These are phyloP conservation scores for Chaetoderma sp. DNA, from an alignment of 2,888 invertebrate species.

Conservation along the genomic window DNA sequence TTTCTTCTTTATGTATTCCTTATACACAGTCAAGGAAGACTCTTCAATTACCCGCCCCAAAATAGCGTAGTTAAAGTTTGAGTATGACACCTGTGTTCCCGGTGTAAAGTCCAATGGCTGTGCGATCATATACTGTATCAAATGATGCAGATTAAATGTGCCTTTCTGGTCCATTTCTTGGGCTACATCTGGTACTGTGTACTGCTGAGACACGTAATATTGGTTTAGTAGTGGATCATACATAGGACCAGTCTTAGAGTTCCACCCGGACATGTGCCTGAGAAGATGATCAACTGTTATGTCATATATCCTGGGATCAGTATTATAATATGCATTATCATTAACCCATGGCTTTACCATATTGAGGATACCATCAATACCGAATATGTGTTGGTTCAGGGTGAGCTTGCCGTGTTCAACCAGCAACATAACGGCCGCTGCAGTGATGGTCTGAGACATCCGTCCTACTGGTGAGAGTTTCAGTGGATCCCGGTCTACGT, in stretches of 20 bases:
- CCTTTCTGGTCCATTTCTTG: constrained; percentile 50
- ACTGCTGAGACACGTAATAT: constrained; percentile 43
- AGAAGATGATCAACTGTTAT: constrained; percentile 61
- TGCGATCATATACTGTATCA: constrained; percentile 56
- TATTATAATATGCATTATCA: neutral
- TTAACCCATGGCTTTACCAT: constrained; percentile 41
- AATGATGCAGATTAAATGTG: constrained; percentile 34
- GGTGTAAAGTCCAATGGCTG: constrained; percentile 52
- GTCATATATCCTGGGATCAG: constrained; percentile 42
- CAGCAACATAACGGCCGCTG: constrained; percentile 51
- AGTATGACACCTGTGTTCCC: constrained; percentile 51
- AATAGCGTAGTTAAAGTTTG: constrained; percentile 60
- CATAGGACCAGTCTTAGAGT: constrained; percentile 44
- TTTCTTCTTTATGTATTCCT: constrained; percentile 48
- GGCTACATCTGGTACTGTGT: constrained; percentile 53
- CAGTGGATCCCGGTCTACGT: constrained; percentile 34
- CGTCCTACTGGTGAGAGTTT: constrained; percentile 48
- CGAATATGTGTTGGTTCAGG: constrained; percentile 51
- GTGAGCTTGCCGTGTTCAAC: constrained; percentile 48
- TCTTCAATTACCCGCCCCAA: constrained; percentile 60
- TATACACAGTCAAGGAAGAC: constrained; percentile 43
- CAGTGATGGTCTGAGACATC: constrained; percentile 59
- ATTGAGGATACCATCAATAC: constrained; percentile 44
- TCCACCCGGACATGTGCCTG: constrained; percentile 61
- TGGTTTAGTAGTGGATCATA: constrained; percentile 58